Evolutionary conservation across 2,113 vertebrate species (phyloP), one percentile per base, ranked within the genome.

Genomic region (Coryphaenoides rupestris): DNA sequence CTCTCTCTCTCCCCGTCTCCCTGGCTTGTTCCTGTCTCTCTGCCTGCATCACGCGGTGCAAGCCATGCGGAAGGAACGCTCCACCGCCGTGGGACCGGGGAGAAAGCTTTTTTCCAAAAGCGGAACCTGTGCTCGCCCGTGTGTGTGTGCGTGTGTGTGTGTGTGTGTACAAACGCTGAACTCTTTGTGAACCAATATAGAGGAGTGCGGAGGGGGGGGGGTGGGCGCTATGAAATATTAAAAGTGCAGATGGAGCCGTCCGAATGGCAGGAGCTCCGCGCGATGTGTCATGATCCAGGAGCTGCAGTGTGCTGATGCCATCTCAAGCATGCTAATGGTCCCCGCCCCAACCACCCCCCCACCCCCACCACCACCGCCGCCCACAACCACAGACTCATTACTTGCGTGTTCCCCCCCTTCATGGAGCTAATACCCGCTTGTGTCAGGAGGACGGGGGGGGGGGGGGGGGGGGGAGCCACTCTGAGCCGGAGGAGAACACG

Each of bases 201-300:
- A n/a, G n/a, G n/a, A n/a, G n/a, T n/a, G n/a, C n/a, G n/a, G n/a
- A n/a, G n/a, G 80, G 67, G 2, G 21, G 66, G 28, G 22, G 90
- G 93, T 40, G 33, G 33, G 9, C n/a, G n/a, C 33, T 40, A 97
- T 99, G 89, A 98, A 98, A 98, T 97, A 99, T 99, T 98, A 93
- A 98, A 92, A 90, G 94, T 93, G 93, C 95, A 96, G 95, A 98
- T 98, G 95, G 96, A 98, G 93, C 93, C 94, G 94, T 96, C 94
- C 92, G 86, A 91, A 92, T 96, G 96, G 97, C 91, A 94, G 93
- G 93, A 95, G 95, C 92, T 90, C 89, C 91, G 95, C 89, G 86
- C 91, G 93, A 96, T 84, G 86, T 94, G 94, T 95, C 95, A 96
- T 95, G 95, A 96, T 98, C 95, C 92, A 92, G 93, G 89, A 86